Base-by-base conservation (phyloP, 2,113 vertebrate genomes). In the Tyto alba region DNA sequence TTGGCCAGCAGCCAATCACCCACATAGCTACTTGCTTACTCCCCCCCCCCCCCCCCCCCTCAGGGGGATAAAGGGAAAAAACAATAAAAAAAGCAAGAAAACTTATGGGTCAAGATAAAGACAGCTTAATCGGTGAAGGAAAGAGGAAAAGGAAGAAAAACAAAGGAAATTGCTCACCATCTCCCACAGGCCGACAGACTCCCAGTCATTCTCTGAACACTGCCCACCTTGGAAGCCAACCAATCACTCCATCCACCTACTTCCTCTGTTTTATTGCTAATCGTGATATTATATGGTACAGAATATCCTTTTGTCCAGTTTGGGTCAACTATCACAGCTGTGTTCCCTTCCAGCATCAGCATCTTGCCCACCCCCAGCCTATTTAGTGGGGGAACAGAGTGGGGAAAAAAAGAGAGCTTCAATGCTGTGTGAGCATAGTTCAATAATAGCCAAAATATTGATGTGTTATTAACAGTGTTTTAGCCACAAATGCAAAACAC, bases 221-320 rank as follows among this genome's bases (percentile, higher is more conserved):
- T n/a, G 32, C 11, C 14, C 6, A n/a, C 16, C 6, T 40, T 60
- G 55, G 16, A 71, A 87, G 16, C 9, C 22, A 69, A 36, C 4
- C 2, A 18, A 63, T 9, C n/a, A 25, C 4, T 1, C 8, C 22
- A 79, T 2, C 4, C 14, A 8, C 12, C 47, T 57, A 53, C 5
- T 56, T 82, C 29, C 20, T 29, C 5, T 57, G 7, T 19, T 66
- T 75, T 71, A 14, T 45, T 63, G 68, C 19, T 72, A 63, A 30
- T 53, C 32, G 40, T 67, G 16, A 27, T 16, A 60, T 45, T 12
- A 18, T 13, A 27, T 15, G 15, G 5, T 15, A 30, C 20, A 21
- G 17, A 77, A 75, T 29, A 82, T 11, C 26, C 10, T 5, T 56
- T 75, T 52, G 47, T 7, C 17, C 16, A 79, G 23, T 52, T 79